phyloP scores from a whole-genome alignment of 2,797 vertebrate species.

The Sebastes trivittatus region DNA sequence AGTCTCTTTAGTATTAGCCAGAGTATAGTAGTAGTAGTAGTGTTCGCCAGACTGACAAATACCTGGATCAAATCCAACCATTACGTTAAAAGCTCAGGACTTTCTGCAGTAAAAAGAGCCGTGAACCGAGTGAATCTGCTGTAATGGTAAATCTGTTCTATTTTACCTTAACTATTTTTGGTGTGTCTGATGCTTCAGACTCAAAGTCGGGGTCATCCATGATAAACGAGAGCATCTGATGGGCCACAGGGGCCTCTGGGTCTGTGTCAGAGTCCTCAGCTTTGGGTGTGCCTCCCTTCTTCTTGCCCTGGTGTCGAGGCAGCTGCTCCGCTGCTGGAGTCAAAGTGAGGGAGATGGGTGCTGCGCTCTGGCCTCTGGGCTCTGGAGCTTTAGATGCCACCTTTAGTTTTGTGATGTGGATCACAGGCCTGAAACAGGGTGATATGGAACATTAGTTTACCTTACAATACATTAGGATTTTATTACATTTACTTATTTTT shows the following conservation, averaged over 20 bases:
- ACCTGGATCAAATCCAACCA: background rate
- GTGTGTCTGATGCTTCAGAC: conserved; percentile 88
- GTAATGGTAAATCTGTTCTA: background rate
- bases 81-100: background rate
- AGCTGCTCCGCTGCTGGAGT: conserved; percentile 49
- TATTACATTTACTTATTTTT: background rate
- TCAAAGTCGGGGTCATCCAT: conserved; percentile 99
- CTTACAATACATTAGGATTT: background rate
- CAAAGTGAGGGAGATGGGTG: conserved; percentile 65
- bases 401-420: conserved; percentile 72
- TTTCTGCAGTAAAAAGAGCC: background rate
- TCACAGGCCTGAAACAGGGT: conserved; percentile 76
- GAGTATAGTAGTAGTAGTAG: too few relatives aligned
- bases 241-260: conserved; percentile 87
- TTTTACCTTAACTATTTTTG: conserved; percentile 77
- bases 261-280: conserved; percentile 89
- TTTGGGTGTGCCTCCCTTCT: conserved; percentile 67
- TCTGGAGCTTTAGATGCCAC: conserved; percentile 59
- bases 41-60: too few relatives aligned
- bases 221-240: conserved; percentile 95
- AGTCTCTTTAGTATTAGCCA: background rate
- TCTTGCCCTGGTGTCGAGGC: conserved; percentile 55
- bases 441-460: background rate
- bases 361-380: conserved; percentile 55
- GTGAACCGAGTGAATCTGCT: background rate